Conservation (phyloP, 1,140 invertebrate species). For the Probaryconus sp. region DNA sequence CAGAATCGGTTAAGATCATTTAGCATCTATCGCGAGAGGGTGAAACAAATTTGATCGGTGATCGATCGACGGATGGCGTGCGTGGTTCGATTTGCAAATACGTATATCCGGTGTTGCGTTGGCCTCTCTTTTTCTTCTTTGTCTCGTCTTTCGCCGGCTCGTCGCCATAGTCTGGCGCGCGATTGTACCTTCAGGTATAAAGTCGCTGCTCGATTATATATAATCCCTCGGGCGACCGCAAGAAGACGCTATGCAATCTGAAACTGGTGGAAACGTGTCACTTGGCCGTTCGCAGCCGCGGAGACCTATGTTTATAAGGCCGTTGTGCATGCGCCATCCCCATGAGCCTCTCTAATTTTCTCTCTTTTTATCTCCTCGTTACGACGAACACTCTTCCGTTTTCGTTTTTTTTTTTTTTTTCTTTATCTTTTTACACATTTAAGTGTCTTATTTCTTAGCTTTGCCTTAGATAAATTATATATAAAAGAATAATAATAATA, state of each 20-base stretch:
- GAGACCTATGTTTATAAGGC: constrained; percentile 57
- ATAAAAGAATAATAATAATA: too few species aligned
- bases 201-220: constrained; percentile 55
- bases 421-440: too few species aligned
- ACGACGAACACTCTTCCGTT: too few species aligned
- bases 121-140: constrained; percentile 31
- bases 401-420: too few species aligned
- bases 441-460: too few species aligned
- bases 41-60: constrained; percentile 61
- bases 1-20: too few species aligned
- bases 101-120: constrained; percentile 34
- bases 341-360: constrained; percentile 39
- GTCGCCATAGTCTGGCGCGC: constrained; percentile 25
- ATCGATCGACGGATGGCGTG: constrained; percentile 67
- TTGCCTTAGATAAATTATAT: too few species aligned
- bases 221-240: constrained; percentile 56
- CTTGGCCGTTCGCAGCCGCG: constrained; percentile 51
- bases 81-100: constrained; percentile 65
- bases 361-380: constrained; percentile 50
- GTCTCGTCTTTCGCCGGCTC: constrained; percentile 31
- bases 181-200: constrained; percentile 46
- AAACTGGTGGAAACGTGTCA: constrained; percentile 64
- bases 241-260: constrained; percentile 55
- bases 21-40: constrained; percentile 33
- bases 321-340: constrained; percentile 42